These are phyloP conservation scores for Scophthalmus maximus DNA, from an alignment of 2,113 vertebrate species.

Conservation along the genomic window DNA sequence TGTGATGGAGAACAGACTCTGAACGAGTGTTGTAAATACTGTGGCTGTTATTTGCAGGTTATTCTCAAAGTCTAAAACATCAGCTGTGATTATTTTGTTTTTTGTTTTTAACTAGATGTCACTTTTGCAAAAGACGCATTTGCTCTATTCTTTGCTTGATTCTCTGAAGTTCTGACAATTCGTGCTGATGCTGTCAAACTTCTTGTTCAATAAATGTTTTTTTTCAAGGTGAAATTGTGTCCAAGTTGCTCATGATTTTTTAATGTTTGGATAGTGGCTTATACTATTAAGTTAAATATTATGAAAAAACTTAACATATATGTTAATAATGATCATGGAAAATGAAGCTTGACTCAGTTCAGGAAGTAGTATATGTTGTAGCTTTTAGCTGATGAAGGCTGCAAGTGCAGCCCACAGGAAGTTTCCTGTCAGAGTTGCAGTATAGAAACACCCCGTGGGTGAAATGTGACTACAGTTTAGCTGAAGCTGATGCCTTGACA, in stretches of 20 bases:
- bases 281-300: not conserved
- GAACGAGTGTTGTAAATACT: conserved; percentile 30
- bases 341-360: not conserved
- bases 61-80: conserved; percentile 10
- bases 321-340: not conserved
- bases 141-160: conserved; percentile 13
- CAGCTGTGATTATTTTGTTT: conserved; percentile 30
- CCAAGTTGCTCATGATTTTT: not conserved
- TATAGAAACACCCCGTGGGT: conserved; percentile 39
- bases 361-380: conserved; percentile 42
- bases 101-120: conserved; percentile 40
- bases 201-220: conserved; percentile 74
- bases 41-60: conserved; percentile 42
- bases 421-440: conserved; percentile 31
- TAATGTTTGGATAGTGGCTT: not conserved
- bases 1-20: conserved; percentile 7
- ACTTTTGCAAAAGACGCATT: conserved; percentile 49
- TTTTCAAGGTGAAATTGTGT: conserved; percentile 45
- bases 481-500: conserved; percentile 10
- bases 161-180: conserved; percentile 36
- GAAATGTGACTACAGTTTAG: conserved; percentile 19
- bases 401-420: conserved; percentile 67
- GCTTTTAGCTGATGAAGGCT: not conserved
- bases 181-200: conserved; percentile 56
- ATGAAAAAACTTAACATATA: not conserved